A percentile compares a stretch with the other conserved stretches of the same genome.
Evolutionary conservation across 37 sponge, comb jelly and placozoan species (phyloP).

Genomic region (Mnemiopsis leidyi): DNA sequence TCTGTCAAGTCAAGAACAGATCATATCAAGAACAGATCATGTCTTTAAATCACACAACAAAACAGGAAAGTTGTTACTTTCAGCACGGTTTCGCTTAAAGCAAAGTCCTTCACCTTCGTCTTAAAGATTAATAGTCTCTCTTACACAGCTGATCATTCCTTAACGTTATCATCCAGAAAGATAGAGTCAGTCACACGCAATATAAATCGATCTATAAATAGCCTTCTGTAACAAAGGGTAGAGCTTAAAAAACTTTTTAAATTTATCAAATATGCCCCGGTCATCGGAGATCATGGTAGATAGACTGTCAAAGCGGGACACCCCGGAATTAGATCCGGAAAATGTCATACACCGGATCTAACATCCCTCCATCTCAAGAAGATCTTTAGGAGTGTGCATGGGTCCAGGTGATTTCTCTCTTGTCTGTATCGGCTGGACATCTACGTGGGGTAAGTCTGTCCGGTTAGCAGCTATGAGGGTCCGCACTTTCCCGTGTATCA

Average conservation of each 20-base stretch:
- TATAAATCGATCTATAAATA: neutral
- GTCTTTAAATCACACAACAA: neutral
- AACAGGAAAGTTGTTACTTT: neutral
- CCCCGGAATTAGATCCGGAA: no score
- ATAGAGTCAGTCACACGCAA: neutral
- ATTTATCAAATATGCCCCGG: neutral
- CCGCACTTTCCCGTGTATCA: neutral
- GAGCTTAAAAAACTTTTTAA: conserved; percentile 5
- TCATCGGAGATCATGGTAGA: no score
- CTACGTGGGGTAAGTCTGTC: conserved; percentile 9
- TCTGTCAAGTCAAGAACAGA: no score
- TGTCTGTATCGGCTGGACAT: neutral
- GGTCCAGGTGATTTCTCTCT: neutral
- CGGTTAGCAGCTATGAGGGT: conserved; percentile 14
- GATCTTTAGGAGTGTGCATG: conserved; percentile 48
- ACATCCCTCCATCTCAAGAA: neutral
- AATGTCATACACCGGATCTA: no score
- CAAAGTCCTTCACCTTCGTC: neutral
- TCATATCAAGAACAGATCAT: neutral
- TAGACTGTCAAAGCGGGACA: no score
- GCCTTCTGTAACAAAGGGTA: conserved; percentile 11
- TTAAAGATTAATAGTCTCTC: neutral
- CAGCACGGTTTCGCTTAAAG: neutral
- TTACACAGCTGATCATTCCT: neutral
- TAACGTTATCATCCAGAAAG: neutral